Percentiles rank a stretch among this genome's conserved stretches.
Evolutionary conservation across 2,797 vertebrate genomes (phyloP).

Genomic region (Anableps anableps): DNA sequence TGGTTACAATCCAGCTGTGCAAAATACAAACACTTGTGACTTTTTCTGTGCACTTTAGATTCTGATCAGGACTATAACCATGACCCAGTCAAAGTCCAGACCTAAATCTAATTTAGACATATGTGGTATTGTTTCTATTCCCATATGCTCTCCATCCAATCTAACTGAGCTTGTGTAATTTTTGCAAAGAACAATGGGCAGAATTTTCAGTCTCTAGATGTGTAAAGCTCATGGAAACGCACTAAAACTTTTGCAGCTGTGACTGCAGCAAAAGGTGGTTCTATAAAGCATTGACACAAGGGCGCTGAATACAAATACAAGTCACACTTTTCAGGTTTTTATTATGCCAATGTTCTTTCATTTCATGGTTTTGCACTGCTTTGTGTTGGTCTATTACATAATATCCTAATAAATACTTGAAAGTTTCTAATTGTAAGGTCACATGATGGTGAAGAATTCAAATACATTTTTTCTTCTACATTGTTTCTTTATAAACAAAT

Average conservation of each 20-base stretch:
- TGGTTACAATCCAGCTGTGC: no score
- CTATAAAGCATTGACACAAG: background rate
- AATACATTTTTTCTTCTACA: background rate
- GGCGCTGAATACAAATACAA: background rate
- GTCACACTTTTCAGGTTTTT: background rate
- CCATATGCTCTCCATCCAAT: accelerated
- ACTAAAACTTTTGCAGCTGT: background rate
- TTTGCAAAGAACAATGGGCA: no score
- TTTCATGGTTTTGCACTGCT: background rate
- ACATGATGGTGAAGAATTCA: background rate
- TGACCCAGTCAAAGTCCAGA: background rate
- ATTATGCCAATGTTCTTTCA: background rate
- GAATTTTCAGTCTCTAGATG: background rate
- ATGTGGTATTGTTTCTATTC: no score
- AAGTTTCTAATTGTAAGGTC: background rate
- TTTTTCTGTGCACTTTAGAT: background rate
- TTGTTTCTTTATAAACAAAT: background rate
- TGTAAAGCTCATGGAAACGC: background rate
- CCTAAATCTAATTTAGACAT: background rate
- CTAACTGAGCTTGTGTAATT: background rate
- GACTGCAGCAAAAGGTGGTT: background rate
- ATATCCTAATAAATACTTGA: background rate
- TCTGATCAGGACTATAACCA: background rate
- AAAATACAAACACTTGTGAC: no score
- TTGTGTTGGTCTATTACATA: background rate